A percentile compares a stretch with the other conserved stretches of the same genome.
Evolutionary conservation across 2,797 vertebrate species (phyloP).

Genomic region (Gymnothorax javanicus): DNA sequence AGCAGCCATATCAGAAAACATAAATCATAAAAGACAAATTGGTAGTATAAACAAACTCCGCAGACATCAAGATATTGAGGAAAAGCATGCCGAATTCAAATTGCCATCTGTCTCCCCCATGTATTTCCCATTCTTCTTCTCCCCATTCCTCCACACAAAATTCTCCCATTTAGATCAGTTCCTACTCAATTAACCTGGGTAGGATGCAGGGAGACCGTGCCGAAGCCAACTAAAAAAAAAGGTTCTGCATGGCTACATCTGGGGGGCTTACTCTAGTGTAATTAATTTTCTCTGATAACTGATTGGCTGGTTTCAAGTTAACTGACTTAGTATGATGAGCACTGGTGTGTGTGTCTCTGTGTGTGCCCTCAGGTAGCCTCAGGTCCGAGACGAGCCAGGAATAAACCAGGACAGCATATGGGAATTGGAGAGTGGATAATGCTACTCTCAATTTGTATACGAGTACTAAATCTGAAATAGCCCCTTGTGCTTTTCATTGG

Average conservation of each 20-base stretch:
- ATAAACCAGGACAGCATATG: not conserved
- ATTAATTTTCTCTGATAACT: not conserved
- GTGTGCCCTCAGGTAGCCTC: not conserved
- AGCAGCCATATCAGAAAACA: not conserved
- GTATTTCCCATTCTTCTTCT: not conserved
- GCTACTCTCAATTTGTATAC: not conserved
- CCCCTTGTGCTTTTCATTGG: not conserved
- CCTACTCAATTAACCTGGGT: too few relatives aligned
- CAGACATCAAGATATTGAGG: not conserved
- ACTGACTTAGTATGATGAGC: not conserved
- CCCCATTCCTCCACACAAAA: not conserved
- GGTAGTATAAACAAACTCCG: not conserved
- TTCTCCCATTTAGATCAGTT: not conserved
- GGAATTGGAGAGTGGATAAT: not conserved
- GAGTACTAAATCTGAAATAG: not conserved
- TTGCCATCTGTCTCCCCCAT: not conserved
- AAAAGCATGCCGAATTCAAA: not conserved
- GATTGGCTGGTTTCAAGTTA: not conserved
- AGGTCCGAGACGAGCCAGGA: not conserved
- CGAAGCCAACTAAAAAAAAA: too few relatives aligned
- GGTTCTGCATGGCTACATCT: too few relatives aligned
- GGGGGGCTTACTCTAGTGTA: not conserved
- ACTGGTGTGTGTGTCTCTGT: not conserved
- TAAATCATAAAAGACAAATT: not conserved
- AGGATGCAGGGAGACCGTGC: not conserved